Evolutionary conservation across 1,140 invertebrate genomes (phyloP), one percentile per base, ranked within the genome.

Genomic region (Anoplolepis gracilipes): DNA sequence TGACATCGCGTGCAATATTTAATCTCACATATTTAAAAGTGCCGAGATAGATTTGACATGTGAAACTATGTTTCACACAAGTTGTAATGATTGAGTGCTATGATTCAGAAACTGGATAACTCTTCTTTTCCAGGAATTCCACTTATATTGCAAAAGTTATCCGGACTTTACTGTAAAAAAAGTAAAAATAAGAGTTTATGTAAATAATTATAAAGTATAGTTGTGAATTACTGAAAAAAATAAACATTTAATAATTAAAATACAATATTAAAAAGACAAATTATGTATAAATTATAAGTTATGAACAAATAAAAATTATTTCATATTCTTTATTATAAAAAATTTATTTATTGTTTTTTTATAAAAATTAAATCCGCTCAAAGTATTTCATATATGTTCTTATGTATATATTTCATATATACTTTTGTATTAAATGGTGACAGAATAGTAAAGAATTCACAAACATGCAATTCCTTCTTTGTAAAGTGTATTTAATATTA

Each of bases 401-500:
- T n/a, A 36, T 36, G 33, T 36, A 39, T 39, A 16, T 30, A 2
- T 46, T 53, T 67, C 16, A 30, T 11, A 19, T 19, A 49, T 19
- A 13, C 28, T 53, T 42, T 36, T 57, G 53, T 55, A 57, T 57
- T 30, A 22, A 36, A 8, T 22, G 22, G 11, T 16, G 1, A 8
- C 7, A 39, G 39, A 33, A 22, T 22, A 59, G 19, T 82, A 57
- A 77, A 61, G 10, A 70, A 42, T 73, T 82, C 11, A 19, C 10
- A 69, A 55, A 69, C n/a, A 72, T 8, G 53, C 22, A n/a, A 33
- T 39, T 59, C 22, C 33, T 64, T 64, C 59, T 55, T 82, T 82
- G 78, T 33, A 82, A 82, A 81, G 59, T 81, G 59, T 82, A 82
- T 69, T 79, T 36, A n/a, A 59, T 72, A 59, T 19, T 82, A 82